Percentiles rank a stretch among this genome's conserved stretches.
These are phyloP conservation scores for Lepilemur ruficaudatus DNA, from an alignment of 2,797 vertebrate genomes.

Conservation along the genomic window DNA sequence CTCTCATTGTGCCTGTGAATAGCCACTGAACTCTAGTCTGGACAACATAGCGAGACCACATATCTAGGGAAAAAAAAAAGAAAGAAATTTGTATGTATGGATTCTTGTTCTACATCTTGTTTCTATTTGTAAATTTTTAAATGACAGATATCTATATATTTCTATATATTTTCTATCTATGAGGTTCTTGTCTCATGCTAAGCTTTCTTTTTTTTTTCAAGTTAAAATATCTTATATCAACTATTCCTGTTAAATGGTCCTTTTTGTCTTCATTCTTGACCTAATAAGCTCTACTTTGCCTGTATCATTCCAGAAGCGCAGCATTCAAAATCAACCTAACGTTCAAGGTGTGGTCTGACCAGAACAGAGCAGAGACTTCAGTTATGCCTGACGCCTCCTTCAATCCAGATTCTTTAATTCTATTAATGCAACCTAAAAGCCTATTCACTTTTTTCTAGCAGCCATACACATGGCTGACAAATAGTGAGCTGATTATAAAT, in stretches of 20 bases:
- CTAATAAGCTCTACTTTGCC: background rate
- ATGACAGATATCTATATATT: background rate
- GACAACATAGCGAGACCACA: background rate
- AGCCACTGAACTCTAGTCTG: background rate
- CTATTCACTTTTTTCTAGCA: background rate
- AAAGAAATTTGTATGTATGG: background rate
- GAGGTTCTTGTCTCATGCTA: background rate
- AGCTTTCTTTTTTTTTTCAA: background rate
- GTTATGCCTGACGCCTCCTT: background rate
- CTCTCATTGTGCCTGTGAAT: background rate
- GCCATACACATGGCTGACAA: background rate
- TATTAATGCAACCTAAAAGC: background rate
- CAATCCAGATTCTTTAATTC: background rate
- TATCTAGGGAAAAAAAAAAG: background rate
- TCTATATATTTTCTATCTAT: conserved; percentile 5
- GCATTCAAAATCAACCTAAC: background rate
- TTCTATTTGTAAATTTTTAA: conserved; percentile 22
- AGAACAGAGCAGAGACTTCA: background rate
- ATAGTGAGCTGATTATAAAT: background rate
- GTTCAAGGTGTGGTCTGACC: background rate
- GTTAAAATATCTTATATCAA: background rate
- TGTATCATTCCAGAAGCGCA: background rate
- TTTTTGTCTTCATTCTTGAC: conserved; percentile 17
- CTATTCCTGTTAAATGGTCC: background rate
- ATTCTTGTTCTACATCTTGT: background rate